Evolutionary conservation across 2,113 vertebrate species (phyloP).

Genomic region (Upupa epops): DNA sequence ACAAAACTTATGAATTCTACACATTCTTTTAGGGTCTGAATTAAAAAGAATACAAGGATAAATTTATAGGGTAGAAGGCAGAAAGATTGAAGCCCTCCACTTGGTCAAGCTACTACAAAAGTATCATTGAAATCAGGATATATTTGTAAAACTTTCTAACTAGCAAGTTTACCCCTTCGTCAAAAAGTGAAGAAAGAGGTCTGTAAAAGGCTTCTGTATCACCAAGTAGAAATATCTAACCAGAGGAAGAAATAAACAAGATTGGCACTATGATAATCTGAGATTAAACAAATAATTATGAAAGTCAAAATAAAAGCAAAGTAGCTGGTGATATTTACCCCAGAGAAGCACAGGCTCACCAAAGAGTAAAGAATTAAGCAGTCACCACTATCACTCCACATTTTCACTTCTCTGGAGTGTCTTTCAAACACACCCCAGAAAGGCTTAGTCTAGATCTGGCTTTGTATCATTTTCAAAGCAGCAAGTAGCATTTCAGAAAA

Average conservation of each 20-base stretch:
- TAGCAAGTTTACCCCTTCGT: neutral
- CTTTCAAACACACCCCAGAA: neutral
- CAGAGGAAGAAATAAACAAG: neutral
- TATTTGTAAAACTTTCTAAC: neutral
- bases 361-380: neutral
- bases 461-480: neutral
- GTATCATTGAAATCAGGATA: neutral
- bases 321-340: neutral
- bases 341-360: neutral
- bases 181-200: neutral
- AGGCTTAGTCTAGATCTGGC: neutral
- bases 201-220: neutral
- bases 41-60: neutral
- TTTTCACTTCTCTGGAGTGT: neutral
- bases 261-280: neutral
- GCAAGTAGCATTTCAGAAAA: neutral
- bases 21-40: neutral
- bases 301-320: neutral
- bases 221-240: neutral
- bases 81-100: neutral
- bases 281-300: neutral
- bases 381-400: neutral
- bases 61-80: neutral
- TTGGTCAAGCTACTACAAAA: neutral
- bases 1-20: neutral